Evolutionary conservation across 2,797 vertebrate species (phyloP).

Genomic region (Phoxinus dragarum): DNA sequence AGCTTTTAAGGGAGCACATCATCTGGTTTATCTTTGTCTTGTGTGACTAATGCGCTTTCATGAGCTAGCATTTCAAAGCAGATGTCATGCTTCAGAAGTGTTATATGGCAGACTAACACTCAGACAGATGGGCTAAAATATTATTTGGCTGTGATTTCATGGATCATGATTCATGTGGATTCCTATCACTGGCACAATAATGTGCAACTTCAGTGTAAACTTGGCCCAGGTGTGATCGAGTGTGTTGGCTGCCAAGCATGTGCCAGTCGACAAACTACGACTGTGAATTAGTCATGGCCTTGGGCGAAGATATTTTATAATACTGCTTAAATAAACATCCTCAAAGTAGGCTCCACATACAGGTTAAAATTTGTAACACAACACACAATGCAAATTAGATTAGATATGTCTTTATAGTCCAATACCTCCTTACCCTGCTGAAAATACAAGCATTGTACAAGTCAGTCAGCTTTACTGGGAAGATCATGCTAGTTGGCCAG

Average conservation of each 20-base stretch:
- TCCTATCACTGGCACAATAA: slow-evolving; percentile 44
- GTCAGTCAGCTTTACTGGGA: not conserved
- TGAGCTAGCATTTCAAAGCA: slow-evolving; percentile 32
- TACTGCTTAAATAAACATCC: slow-evolving; percentile 23
- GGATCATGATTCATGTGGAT: slow-evolving; percentile 35
- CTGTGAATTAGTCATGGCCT: slow-evolving; percentile 35
- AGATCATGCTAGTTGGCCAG: not conserved
- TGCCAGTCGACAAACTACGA: slow-evolving; percentile 30
- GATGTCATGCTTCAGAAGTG: slow-evolving; percentile 45
- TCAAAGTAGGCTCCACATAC: not conserved
- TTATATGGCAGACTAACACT: slow-evolving; percentile 19
- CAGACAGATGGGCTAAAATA: slow-evolving; percentile 34
- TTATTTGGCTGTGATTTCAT: slow-evolving; percentile 36
- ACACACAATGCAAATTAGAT: not conserved
- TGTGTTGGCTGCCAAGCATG: slow-evolving; percentile 17
- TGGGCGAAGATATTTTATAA: not conserved
- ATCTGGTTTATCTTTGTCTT: slow-evolving; percentile 42
- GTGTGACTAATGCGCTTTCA: slow-evolving; percentile 42
- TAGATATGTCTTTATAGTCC: not conserved
- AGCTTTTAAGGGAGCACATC: slow-evolving; percentile 12
- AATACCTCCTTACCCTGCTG: not conserved
- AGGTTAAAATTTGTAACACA: not conserved
- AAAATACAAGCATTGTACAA: not conserved
- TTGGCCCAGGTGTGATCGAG: slow-evolving; percentile 10
- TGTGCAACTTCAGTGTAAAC: slow-evolving; percentile 24